A percentile compares a stretch with the other conserved stretches of the same genome.
phyloP scores from a whole-genome alignment of 2,113 vertebrate species.

The Psophia crepitans region DNA sequence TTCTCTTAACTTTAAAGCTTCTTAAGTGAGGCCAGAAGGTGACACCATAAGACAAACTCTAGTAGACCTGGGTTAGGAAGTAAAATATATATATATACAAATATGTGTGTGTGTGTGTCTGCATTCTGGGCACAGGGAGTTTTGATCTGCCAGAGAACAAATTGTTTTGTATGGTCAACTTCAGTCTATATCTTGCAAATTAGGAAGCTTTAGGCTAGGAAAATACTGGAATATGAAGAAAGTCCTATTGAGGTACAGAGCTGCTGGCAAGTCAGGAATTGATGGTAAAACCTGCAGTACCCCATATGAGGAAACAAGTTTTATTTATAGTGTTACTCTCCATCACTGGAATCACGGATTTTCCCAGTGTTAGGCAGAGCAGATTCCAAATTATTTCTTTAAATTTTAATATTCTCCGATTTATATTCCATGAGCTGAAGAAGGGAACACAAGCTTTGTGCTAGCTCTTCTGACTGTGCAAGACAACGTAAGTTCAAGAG shows the following conservation, averaged over 20 bases:
- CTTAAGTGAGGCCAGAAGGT: not conserved
- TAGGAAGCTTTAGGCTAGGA: not conserved
- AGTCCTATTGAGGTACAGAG: not conserved
- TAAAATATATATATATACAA: fast-evolving
- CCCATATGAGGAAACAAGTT: not conserved
- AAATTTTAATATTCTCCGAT: not conserved
- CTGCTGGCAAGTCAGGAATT: not conserved
- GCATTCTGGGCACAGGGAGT: not conserved
- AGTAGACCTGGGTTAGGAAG: not conserved
- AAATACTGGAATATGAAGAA: not conserved
- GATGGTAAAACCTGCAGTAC: not conserved
- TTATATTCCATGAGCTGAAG: not conserved
- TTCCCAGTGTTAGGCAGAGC: not conserved
- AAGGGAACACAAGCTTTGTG: not conserved
- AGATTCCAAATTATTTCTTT: not conserved
- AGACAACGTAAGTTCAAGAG: not conserved
- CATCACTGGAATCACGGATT: not conserved
- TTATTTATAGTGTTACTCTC: not conserved
- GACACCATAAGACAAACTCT: not conserved
- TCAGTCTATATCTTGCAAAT: not conserved
- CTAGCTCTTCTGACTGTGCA: not conserved
- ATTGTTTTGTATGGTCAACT: not conserved
- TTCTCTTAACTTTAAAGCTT: not conserved
- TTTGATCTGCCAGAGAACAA: not conserved
- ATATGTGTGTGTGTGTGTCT: too few species aligned